A percentile compares a stretch with the other conserved stretches of the same genome.
These are phyloP conservation scores for Bedellia somnulentella DNA, from an alignment of 2,888 invertebrate genomes.

Conservation along the genomic window DNA sequence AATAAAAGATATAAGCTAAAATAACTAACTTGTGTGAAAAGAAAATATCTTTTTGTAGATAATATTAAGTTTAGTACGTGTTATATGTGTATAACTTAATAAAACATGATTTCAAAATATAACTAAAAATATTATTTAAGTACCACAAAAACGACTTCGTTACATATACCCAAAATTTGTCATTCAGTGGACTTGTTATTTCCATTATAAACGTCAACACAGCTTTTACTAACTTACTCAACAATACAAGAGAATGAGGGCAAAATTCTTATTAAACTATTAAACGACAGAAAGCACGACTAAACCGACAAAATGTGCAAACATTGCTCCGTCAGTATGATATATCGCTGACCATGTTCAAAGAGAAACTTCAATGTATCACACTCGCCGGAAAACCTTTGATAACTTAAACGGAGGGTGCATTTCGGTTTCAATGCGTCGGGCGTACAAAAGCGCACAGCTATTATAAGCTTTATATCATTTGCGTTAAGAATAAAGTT, in stretches of 20 bases:
- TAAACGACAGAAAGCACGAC: conserved; percentile 8
- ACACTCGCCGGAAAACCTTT: conserved; percentile 7
- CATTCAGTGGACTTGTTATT: too few relatives aligned
- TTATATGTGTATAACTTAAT: neutral
- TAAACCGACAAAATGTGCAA: conserved; percentile 2
- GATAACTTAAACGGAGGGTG: conserved; percentile 33
- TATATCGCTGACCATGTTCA: neutral
- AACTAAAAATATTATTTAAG: neutral
- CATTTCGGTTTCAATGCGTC: conserved; percentile 36
- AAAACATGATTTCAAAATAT: neutral
- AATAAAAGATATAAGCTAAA: too few relatives aligned
- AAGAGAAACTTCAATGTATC: conserved; percentile 18
- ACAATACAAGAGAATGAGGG: conserved; percentile 37
- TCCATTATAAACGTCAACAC: too few relatives aligned
- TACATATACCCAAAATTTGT: conserved; percentile 5
- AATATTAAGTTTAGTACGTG: neutral
- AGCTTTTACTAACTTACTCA: conserved; percentile 21
- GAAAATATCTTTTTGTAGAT: too few relatives aligned
- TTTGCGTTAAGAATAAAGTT: too few relatives aligned
- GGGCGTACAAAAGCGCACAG: too few relatives aligned
- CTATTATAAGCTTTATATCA: too few relatives aligned
- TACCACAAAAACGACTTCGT: neutral
- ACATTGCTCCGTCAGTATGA: conserved; percentile 9
- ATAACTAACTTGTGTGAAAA: too few relatives aligned
- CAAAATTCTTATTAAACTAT: conserved; percentile 19